These are phyloP conservation scores for Peromyscus maniculatus DNA, from an alignment of 2,113 vertebrate species.

Conservation along the genomic window DNA sequence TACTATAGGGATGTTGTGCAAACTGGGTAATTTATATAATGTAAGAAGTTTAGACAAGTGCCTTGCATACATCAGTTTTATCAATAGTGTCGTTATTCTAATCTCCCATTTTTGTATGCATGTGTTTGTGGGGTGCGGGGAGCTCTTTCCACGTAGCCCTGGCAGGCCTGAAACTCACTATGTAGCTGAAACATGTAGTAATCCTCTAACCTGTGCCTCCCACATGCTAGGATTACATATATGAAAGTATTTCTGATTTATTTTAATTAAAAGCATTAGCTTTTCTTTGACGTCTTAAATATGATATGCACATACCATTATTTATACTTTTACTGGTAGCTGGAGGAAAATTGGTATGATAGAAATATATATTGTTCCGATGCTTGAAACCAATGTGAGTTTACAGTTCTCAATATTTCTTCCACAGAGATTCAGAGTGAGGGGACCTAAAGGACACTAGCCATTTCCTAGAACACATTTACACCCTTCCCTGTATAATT, in stretches of 20 bases:
- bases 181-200: neutral
- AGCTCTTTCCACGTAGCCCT: neutral
- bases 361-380: neutral
- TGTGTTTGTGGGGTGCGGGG: neutral
- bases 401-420: conserved; percentile 12
- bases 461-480: neutral
- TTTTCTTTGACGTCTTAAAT: conserved; percentile 31
- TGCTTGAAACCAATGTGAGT: neutral
- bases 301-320: neutral
- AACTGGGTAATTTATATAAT: conserved; percentile 31
- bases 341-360: neutral
- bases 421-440: neutral
- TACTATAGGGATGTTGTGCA: neutral
- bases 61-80: conserved; percentile 9
- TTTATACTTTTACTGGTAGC: conserved; percentile 10
- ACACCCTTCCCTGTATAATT: neutral
- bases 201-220: neutral
- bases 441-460: neutral
- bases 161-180: neutral
- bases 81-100: neutral
- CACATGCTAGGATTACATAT: neutral
- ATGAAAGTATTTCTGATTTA: neutral
- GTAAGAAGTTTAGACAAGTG: neutral
- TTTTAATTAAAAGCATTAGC: neutral
- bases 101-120: neutral